Evolutionary conservation across 2,113 vertebrate genomes (phyloP).

Genomic region (Gadus macrocephalus): DNA sequence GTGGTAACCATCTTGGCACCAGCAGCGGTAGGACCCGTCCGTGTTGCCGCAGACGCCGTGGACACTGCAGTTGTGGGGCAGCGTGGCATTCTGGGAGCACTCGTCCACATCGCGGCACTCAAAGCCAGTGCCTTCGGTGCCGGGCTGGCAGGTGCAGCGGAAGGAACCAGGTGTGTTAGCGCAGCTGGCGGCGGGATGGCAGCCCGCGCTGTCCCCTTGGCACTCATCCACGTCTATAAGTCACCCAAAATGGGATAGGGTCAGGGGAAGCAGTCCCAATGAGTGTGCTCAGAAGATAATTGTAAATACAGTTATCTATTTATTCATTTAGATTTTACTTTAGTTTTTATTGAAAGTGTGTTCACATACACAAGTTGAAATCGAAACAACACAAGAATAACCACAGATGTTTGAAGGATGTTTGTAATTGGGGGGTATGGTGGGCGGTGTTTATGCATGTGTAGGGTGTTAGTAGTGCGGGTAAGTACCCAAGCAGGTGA

Average conservation of each 20-base stretch:
- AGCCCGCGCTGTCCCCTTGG: slow-evolving; percentile 76
- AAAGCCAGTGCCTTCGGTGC: slow-evolving; percentile 70
- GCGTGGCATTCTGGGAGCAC: slow-evolving; percentile 58
- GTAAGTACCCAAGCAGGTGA: slow-evolving; percentile 72
- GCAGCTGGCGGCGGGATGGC: slow-evolving; percentile 72
- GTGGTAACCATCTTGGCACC: slow-evolving; percentile 66
- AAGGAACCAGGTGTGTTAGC: slow-evolving; percentile 70
- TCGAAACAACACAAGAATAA: background rate
- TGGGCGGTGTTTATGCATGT: too few species aligned
- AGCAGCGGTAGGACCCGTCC: slow-evolving; percentile 69
- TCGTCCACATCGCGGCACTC: slow-evolving; percentile 76
- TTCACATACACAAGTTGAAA: too few species aligned
- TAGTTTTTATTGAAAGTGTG: too few species aligned
- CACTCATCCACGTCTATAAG: slow-evolving; percentile 86
- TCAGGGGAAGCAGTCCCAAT: slow-evolving; percentile 68
- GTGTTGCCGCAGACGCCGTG: slow-evolving; percentile 69
- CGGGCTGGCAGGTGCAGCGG: slow-evolving; percentile 69
- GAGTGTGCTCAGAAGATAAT: slow-evolving; percentile 38
- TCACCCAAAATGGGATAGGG: slow-evolving; percentile 80
- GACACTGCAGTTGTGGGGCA: slow-evolving; percentile 65
- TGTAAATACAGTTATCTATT: background rate
- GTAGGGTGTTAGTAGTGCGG: background rate
- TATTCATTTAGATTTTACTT: too few species aligned
- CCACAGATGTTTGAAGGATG: background rate
- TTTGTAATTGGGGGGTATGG: too few species aligned